phyloP scores from a whole-genome alignment of 2,797 vertebrate species.

The Tadarida brasiliensis region DNA sequence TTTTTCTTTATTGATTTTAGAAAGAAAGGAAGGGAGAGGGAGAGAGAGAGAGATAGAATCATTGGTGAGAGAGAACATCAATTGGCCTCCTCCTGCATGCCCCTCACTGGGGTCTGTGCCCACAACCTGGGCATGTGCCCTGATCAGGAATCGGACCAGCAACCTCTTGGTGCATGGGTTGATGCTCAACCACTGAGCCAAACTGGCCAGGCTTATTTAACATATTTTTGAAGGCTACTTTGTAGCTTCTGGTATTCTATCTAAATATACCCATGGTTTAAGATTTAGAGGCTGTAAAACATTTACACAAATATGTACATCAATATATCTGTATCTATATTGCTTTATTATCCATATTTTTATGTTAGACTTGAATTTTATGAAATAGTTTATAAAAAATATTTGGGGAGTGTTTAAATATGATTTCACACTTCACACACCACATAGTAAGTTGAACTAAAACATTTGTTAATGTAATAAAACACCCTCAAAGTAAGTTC shows the following conservation, averaged over 20 bases:
- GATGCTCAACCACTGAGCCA: too few relatives aligned
- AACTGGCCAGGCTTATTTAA: too few relatives aligned
- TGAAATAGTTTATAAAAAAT: neutral
- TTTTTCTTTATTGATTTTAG: too few relatives aligned
- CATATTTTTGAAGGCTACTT: neutral
- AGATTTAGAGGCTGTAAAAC: neutral
- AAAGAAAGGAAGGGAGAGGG: too few relatives aligned
- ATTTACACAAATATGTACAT: neutral
- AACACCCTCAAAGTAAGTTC: neutral
- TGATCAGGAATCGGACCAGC: too few relatives aligned
- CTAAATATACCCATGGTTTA: neutral
- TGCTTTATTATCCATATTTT: neutral
- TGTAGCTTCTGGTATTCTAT: neutral
- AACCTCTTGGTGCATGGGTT: too few relatives aligned
- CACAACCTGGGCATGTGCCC: too few relatives aligned
- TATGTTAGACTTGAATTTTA: neutral
- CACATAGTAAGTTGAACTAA: neutral
- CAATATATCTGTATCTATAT: neutral
- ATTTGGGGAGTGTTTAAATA: neutral
- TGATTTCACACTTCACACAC: neutral
- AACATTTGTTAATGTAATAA: neutral
- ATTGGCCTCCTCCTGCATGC: too few relatives aligned
- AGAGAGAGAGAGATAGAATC: too few relatives aligned
- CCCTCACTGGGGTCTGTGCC: too few relatives aligned
- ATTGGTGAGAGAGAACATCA: too few relatives aligned